Evolutionary conservation across 2,888 invertebrate genomes (phyloP).

Genomic region (Oxytorus armatus): DNA sequence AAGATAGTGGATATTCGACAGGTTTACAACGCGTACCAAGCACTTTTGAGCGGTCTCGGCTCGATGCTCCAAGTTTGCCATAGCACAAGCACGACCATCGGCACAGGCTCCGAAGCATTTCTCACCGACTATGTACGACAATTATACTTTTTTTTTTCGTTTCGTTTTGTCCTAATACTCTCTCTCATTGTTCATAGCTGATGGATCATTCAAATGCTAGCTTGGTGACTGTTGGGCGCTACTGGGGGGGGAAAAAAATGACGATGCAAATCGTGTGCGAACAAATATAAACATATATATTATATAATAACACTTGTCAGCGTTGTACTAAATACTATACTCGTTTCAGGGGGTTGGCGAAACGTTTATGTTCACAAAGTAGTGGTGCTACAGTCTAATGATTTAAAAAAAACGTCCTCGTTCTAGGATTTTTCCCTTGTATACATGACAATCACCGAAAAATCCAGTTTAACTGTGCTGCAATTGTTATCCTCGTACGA

Average conservation of each 20-base stretch:
- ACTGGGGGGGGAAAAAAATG: slow-evolving; percentile 55
- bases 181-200: slow-evolving; percentile 75
- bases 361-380: slow-evolving; percentile 52
- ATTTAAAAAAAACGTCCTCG: slow-evolving; percentile 27
- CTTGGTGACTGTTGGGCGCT: slow-evolving; percentile 80
- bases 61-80: slow-evolving; percentile 89
- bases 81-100: slow-evolving; percentile 83
- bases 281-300: slow-evolving; percentile 31
- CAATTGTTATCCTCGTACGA: slow-evolving; percentile 32
- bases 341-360: slow-evolving; percentile 61
- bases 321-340: slow-evolving; percentile 58
- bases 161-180: slow-evolving; percentile 50
- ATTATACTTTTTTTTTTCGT: slow-evolving; percentile 57
- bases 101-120: slow-evolving; percentile 77
- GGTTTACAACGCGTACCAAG: slow-evolving; percentile 89
- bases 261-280: slow-evolving; percentile 51
- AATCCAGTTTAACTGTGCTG: slow-evolving; percentile 3
- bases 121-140: slow-evolving; percentile 83
- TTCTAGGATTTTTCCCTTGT: slow-evolving; percentile 42
- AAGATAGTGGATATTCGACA: slow-evolving; percentile 81
- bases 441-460: slow-evolving; percentile 29
- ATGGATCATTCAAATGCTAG: slow-evolving; percentile 74
- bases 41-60: slow-evolving; percentile 88
- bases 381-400: slow-evolving; percentile 62
- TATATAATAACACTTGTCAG: slow-evolving; percentile 45